A percentile compares a stretch with the other conserved stretches of the same genome.
phyloP scores from a whole-genome alignment of 2,113 vertebrate genomes.

The Smithornis capensis region DNA sequence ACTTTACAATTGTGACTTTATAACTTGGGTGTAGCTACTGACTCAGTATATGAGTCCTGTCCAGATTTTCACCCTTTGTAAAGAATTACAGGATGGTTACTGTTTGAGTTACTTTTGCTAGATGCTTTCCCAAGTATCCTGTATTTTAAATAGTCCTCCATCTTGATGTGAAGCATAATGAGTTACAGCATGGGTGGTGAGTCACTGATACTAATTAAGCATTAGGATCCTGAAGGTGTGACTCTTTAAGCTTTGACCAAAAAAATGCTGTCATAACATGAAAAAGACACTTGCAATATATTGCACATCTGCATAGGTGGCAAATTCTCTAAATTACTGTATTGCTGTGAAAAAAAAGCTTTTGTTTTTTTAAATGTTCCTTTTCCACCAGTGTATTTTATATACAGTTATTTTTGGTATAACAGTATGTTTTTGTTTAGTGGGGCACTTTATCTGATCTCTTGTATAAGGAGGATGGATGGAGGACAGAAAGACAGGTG shows the following conservation, averaged over 20 bases:
- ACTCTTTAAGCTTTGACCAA: neutral
- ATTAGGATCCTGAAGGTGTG: constrained; percentile 16
- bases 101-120: neutral
- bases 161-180: neutral
- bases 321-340: neutral
- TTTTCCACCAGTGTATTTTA: neutral
- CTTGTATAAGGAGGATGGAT: neutral
- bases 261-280: neutral
- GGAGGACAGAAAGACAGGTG: neutral
- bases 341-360: neutral
- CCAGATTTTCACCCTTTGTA: neutral
- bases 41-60: fast-evolving
- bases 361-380: neutral
- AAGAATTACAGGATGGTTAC: neutral
- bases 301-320: neutral
- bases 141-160: neutral
- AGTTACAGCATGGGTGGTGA: neutral
- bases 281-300: neutral
- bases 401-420: neutral
- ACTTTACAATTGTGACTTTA: neutral
- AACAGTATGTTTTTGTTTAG: neutral
- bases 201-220: constrained; percentile 16
- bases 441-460: neutral
- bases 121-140: neutral
- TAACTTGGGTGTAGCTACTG: neutral